Percentiles rank a stretch among this genome's conserved stretches.
Conservation (phyloP, 2,797 vertebrate genomes). For the Girardinus metallicus region DNA sequence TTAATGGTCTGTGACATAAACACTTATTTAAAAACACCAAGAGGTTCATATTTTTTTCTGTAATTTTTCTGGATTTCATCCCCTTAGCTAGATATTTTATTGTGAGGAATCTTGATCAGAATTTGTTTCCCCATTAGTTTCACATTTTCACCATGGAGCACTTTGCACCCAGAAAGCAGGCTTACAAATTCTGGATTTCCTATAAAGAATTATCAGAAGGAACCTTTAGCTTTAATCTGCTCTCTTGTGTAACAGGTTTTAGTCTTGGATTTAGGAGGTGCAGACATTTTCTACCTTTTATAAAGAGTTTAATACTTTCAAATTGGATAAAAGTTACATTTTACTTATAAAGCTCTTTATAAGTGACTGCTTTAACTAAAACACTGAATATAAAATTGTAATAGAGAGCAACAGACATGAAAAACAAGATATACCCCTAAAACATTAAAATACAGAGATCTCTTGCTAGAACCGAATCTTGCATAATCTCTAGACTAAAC, state of each 20-base stretch:
- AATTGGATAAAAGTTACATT: background rate
- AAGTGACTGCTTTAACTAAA: background rate
- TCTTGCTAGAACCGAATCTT: background rate
- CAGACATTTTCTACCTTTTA: background rate
- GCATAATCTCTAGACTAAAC: background rate
- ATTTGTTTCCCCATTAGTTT: background rate
- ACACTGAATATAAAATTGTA: background rate
- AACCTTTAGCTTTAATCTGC: background rate
- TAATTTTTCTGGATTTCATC: background rate
- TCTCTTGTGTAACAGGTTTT: background rate
- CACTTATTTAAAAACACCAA: background rate
- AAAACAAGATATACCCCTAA: background rate
- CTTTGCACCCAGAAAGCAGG: slow-evolving; percentile 1
- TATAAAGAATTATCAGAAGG: background rate
- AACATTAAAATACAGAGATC: background rate
- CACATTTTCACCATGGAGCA: background rate
- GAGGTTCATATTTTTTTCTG: background rate
- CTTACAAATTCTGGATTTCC: background rate
- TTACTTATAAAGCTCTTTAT: background rate
- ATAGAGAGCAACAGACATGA: background rate
- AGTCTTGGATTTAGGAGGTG: background rate
- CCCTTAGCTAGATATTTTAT: background rate
- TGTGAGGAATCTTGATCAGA: background rate
- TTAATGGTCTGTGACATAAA: background rate
- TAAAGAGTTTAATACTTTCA: background rate